These are phyloP conservation scores for Poeciliopsis paucimaculata DNA, from an alignment of 2,797 vertebrate genomes.

Conservation along the genomic window DNA sequence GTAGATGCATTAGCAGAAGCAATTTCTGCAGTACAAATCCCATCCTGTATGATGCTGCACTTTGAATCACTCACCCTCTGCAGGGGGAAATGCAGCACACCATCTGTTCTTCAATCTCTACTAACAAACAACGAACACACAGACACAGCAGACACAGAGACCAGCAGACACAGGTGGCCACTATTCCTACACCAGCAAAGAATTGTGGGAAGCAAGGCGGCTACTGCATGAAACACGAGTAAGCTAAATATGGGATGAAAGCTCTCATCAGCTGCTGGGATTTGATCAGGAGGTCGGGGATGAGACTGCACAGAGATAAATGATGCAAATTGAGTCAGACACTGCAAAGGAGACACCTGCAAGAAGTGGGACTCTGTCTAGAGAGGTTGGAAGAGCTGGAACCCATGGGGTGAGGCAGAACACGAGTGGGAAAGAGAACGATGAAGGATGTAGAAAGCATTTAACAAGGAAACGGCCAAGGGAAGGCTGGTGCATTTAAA, in stretches of 20 bases:
- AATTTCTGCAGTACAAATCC: slow-evolving; percentile 56
- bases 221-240: slow-evolving; percentile 39
- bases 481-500: slow-evolving; percentile 21
- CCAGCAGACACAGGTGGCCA: slow-evolving; percentile 49
- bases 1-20: slow-evolving; percentile 9
- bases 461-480: slow-evolving; percentile 13
- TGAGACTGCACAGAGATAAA: slow-evolving; percentile 45
- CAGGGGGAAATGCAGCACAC: slow-evolving; percentile 61
- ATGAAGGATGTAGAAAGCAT: slow-evolving; percentile 6
- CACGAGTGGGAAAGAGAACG: background rate
- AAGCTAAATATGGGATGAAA: slow-evolving; percentile 68
- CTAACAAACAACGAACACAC: slow-evolving; percentile 64
- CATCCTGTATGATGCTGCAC: slow-evolving; percentile 66
- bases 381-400: slow-evolving; percentile 25
- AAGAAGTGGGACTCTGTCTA: slow-evolving; percentile 31
- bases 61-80: slow-evolving; percentile 64
- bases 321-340: slow-evolving; percentile 72
- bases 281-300: slow-evolving; percentile 66
- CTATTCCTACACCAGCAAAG: slow-evolving; percentile 52
- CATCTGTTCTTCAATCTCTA: slow-evolving; percentile 74
- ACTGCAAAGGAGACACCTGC: slow-evolving; percentile 53
- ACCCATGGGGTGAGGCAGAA: slow-evolving; percentile 10
- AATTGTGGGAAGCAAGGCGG: slow-evolving; percentile 55
- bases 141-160: slow-evolving; percentile 47
- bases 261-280: slow-evolving; percentile 56